Evolutionary conservation across 1,140 invertebrate genomes (phyloP).

Genomic region (Ostrea edulis): DNA sequence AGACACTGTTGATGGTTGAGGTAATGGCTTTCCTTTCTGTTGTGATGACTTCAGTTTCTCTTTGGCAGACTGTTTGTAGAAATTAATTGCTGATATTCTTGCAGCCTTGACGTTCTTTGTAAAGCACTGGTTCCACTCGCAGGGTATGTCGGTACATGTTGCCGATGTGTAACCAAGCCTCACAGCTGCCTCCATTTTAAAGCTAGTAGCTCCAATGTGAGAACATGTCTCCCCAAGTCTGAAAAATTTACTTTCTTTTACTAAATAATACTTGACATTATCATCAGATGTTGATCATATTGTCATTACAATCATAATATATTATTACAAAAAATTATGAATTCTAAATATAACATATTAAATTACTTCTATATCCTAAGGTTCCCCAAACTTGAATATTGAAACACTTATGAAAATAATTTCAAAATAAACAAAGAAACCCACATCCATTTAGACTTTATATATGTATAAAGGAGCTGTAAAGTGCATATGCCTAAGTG

Average conservation of each 20-base stretch:
- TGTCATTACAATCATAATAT: too few species aligned
- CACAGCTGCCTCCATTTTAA: conserved; percentile 56
- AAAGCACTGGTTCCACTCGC: conserved; percentile 54
- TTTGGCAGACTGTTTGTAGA: conserved; percentile 44
- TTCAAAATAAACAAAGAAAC: too few species aligned
- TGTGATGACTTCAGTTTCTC: neutral
- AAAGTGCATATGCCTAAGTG: neutral
- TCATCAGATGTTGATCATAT: too few species aligned
- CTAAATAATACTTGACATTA: too few species aligned
- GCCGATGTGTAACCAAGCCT: conserved; percentile 48
- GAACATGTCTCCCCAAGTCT: conserved; percentile 59
- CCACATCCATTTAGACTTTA: too few species aligned
- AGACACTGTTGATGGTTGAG: neutral
- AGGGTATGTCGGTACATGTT: conserved; percentile 49
- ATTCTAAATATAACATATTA: too few species aligned
- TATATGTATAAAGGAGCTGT: too few species aligned
- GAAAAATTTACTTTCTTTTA: conserved; percentile 46
- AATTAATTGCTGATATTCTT: conserved; percentile 39
- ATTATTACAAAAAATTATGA: too few species aligned
- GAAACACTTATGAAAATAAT: too few species aligned
- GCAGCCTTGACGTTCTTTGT: conserved; percentile 55
- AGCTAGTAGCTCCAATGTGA: conserved; percentile 52
- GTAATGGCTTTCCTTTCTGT: neutral
- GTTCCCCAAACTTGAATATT: too few species aligned
- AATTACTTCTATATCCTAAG: too few species aligned